A percentile compares a stretch with the other conserved stretches of the same genome.
Evolutionary conservation across 2,888 invertebrate species (phyloP).

Genomic region (Drosophila kambysellisi): DNA sequence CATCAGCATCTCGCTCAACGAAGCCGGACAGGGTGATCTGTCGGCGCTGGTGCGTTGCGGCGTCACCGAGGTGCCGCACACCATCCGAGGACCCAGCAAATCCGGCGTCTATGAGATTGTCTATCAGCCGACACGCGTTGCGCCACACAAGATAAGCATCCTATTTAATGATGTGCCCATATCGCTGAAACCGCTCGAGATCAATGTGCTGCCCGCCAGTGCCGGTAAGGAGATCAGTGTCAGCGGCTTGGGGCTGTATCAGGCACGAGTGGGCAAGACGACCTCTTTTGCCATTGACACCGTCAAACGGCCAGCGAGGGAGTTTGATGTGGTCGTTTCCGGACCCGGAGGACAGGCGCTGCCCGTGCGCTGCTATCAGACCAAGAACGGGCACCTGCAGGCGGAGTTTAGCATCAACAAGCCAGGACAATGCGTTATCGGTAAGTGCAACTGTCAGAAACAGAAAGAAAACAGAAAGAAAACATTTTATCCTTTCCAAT

Average conservation of each 20-base stretch:
- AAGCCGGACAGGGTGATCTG: constrained; percentile 94
- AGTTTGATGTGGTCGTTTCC: constrained; percentile 96
- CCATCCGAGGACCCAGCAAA: constrained; percentile 89
- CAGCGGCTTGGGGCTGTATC: constrained; percentile 93
- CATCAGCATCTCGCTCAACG: constrained; percentile 90
- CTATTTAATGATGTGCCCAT: constrained; percentile 94
- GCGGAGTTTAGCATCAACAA: constrained; percentile 96
- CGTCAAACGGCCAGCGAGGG: constrained; percentile 92
- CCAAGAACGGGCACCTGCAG: constrained; percentile 96
- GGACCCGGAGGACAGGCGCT: constrained; percentile 92
- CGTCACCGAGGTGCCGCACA: constrained; percentile 92
- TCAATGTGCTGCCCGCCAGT: constrained; percentile 88
- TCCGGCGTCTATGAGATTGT: constrained; percentile 92
- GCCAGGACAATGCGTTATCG: constrained; percentile 89
- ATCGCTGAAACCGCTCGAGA: constrained; percentile 86
- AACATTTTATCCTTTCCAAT: neutral
- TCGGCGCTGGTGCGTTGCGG: constrained; percentile 93
- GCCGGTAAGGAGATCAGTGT: constrained; percentile 90
- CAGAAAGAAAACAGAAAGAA: too few species aligned
- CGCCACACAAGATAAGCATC: constrained; percentile 94
- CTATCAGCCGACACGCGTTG: constrained; percentile 94
- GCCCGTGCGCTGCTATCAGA: constrained; percentile 97
- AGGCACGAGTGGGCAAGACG: constrained; percentile 92
- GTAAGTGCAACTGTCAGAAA: constrained; percentile 84
- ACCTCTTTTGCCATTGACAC: constrained; percentile 96